Evolutionary conservation across 1,140 invertebrate species (phyloP).

Genomic region (Drosophila sucinea): DNA sequence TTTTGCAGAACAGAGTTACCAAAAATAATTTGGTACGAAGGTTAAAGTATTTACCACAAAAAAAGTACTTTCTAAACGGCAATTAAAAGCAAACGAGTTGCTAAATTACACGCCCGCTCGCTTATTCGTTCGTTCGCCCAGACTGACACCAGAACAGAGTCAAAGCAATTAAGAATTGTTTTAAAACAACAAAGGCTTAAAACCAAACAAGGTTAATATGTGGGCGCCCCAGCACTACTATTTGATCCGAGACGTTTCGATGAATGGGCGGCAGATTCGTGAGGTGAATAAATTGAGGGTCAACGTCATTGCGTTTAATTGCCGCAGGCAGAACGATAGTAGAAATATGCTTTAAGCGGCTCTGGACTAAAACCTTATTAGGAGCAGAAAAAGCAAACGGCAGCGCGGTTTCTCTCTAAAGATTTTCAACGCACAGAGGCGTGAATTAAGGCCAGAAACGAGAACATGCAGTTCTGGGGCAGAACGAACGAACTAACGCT

Average conservation of each 20-base stretch:
- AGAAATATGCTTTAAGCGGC: conserved; percentile 42
- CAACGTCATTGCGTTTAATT: conserved; percentile 68
- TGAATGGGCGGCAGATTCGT: conserved; percentile 24
- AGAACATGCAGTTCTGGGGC: conserved; percentile 40
- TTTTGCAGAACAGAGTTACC: neutral
- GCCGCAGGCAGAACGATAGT: conserved; percentile 3
- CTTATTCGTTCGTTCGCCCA: neutral
- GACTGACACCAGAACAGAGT: conserved; percentile 14
- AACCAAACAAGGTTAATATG: conserved; percentile 35
- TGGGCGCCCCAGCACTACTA: conserved; percentile 24
- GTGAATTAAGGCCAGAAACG: conserved; percentile 67
- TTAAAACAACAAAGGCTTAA: conserved; percentile 19
- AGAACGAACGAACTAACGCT: conserved; percentile 13
- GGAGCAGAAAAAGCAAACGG: conserved; percentile 49
- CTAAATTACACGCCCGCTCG: conserved; percentile 22
- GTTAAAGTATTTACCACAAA: neutral
- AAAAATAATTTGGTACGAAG: neutral
- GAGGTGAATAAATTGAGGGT: conserved; percentile 50
- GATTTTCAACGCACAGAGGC: conserved; percentile 48
- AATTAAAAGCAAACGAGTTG: conserved; percentile 20
- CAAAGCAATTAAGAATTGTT: conserved; percentile 50
- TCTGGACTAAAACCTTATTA: conserved; percentile 58
- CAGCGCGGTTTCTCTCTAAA: conserved; percentile 28
- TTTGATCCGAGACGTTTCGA: neutral
- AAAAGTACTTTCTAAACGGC: conserved; percentile 11